These are phyloP conservation scores for Ceratina calcarata DNA, from an alignment of 1,140 invertebrate genomes.

Conservation along the genomic window DNA sequence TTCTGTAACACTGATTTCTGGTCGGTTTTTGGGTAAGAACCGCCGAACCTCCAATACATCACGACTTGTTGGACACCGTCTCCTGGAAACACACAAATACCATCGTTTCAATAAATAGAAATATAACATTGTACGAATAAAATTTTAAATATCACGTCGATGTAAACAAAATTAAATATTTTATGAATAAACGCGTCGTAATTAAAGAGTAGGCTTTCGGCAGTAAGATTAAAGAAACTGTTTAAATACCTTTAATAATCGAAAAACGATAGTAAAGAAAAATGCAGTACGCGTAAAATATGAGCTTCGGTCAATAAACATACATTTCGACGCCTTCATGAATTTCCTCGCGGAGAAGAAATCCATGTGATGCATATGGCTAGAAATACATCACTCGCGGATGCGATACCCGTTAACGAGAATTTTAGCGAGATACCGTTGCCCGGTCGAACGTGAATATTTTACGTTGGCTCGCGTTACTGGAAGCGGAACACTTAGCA, in stretches of 20 bases:
- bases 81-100: slow-evolving; percentile 65
- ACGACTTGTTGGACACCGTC: slow-evolving; percentile 74
- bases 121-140: too few species aligned
- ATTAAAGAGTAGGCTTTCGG: background rate
- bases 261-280: slow-evolving; percentile 27
- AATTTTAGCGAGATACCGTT: background rate
- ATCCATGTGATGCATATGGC: slow-evolving; percentile 8
- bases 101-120: background rate
- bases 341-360: slow-evolving; percentile 41
- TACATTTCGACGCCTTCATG: slow-evolving; percentile 49
- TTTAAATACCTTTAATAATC: background rate
- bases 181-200: background rate
- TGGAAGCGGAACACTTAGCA: slow-evolving; percentile 17
- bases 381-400: background rate
- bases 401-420: background rate
- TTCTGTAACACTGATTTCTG: slow-evolving; percentile 73
- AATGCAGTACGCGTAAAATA: slow-evolving; percentile 25
- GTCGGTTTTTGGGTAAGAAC: slow-evolving; percentile 75
- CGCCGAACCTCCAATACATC: slow-evolving; percentile 79
- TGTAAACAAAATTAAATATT: slow-evolving; percentile 4
- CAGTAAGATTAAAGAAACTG: background rate
- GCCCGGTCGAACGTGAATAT: background rate
- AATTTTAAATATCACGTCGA: too few species aligned
- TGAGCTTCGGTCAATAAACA: slow-evolving; percentile 34
- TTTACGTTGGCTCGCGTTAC: background rate